Conservation (phyloP, 2,888 invertebrate genomes). For the Stratiomys singularior region DNA sequence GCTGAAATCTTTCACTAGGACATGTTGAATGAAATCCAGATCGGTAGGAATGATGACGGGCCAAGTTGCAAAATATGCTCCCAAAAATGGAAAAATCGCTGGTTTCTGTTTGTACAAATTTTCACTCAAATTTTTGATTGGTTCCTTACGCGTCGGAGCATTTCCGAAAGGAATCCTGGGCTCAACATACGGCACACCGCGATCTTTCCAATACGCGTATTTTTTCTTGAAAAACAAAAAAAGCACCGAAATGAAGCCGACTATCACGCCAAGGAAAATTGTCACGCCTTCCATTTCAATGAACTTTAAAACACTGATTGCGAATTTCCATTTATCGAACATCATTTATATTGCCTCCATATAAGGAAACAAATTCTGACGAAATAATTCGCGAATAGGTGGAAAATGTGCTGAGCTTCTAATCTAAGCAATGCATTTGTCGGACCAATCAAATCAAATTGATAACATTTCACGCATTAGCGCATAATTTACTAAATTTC, state of each 20-base stretch:
- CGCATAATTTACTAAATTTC: too few species aligned
- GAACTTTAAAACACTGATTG: too few species aligned
- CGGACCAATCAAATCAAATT: too few species aligned
- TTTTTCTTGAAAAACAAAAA: conserved; percentile 5
- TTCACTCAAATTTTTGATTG: conserved; percentile 43
- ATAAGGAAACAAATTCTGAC: too few species aligned
- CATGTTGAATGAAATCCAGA: conserved; percentile 58
- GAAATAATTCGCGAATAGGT: too few species aligned
- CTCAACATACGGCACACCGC: conserved; percentile 52
- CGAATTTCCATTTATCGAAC: neutral
- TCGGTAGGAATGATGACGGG: conserved; percentile 60
- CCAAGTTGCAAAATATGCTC: conserved; percentile 59
- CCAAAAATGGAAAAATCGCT: conserved; percentile 57
- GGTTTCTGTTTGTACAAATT: conserved; percentile 52
- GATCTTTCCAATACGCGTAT: conserved; percentile 54
- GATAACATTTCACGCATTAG: too few species aligned
- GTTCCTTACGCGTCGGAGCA: conserved; percentile 40
- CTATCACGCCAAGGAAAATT: neutral
- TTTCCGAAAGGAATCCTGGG: conserved; percentile 58
- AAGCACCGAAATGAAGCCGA: neutral
- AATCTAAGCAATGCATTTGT: too few species aligned
- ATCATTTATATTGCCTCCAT: too few species aligned
- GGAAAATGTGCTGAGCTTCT: too few species aligned
- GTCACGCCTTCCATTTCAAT: conserved; percentile 2
- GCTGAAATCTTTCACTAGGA: conserved; percentile 60